Conservation (phyloP, 2,113 vertebrate genomes). For the Daboia siamensis region DNA sequence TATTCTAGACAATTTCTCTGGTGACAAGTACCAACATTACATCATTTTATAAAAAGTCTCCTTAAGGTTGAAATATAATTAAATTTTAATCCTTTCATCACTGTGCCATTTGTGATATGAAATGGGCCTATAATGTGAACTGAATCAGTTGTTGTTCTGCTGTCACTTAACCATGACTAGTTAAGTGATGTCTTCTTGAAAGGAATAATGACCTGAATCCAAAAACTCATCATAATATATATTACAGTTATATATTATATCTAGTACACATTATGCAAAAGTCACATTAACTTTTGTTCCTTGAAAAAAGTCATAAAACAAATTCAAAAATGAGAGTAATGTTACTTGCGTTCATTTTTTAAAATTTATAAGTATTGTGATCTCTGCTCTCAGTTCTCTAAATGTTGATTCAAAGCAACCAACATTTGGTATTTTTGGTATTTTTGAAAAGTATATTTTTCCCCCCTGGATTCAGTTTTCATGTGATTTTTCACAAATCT, state of each 20-base stretch:
- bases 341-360: not conserved
- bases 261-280: not conserved
- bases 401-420: not conserved
- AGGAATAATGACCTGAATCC: not conserved
- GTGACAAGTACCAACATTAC: too few relatives aligned
- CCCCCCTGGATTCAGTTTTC: not conserved
- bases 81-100: too few relatives aligned
- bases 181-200: not conserved
- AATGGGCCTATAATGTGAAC: not conserved
- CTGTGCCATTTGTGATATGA: not conserved
- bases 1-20: too few relatives aligned
- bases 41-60: too few relatives aligned
- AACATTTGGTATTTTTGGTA: not conserved
- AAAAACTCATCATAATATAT: not conserved
- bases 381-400: not conserved
- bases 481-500: not conserved
- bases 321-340: not conserved
- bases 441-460: not conserved
- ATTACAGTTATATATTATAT: too few relatives aligned
- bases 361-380: not conserved
- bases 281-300: not conserved
- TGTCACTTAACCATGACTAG: not conserved
- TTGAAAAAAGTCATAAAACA: not conserved
- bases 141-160: not conserved
- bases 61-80: too few relatives aligned